Base-by-base conservation (phyloP, 2,888 invertebrate species). In the Coecobrya sp. region DNA sequence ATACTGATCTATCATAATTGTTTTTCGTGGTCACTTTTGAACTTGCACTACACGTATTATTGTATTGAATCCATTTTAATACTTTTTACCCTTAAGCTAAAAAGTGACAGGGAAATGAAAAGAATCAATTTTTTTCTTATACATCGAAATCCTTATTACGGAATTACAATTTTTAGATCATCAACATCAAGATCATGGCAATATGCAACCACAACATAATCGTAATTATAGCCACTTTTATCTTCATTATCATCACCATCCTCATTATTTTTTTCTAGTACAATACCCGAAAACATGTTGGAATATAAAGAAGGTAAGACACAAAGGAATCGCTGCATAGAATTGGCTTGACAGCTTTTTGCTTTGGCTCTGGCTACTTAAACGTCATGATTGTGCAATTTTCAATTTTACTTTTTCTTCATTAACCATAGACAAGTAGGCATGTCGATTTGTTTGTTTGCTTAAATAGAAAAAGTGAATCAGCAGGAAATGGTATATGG, bases 401-500 rank as follows among this genome's bases (percentile, higher is more conserved):
- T 86, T 8, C 45, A 59, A 27, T 89, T 22, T 79, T 49, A 19
- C 76, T 59, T 73, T 49, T 55, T 55, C 76, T 68, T 89, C 68
- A 36, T 3, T 7, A 52, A 65, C 25, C 49, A 16, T 76, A 49
- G 25, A 49, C 42, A 49, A 49, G 25, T 22, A 76, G 36, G 7
- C n/a, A 55, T 25, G 22, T 76, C 49, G 45, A 5, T 59, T 89
- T 65, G 52, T 89, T 89, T 89, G 89, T 70, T 89, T 89, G 68
- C 81, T 82, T 89, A 89, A 82, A 89, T 89, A 68, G 89, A 89
- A 89, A 89, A 87, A 87, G 79, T 89, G 89, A 89, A 89, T 89
- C 81, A 89, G 89, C 89, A 89, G 89, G 89, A 89, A 76, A 76
- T 8, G 3, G 13, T n/a, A n/a, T 30, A 59, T 1, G 36, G 36